Percentiles rank a stretch among this genome's conserved stretches.
phyloP scores from a whole-genome alignment of 2,888 invertebrate species.

The Lypha dubia region DNA sequence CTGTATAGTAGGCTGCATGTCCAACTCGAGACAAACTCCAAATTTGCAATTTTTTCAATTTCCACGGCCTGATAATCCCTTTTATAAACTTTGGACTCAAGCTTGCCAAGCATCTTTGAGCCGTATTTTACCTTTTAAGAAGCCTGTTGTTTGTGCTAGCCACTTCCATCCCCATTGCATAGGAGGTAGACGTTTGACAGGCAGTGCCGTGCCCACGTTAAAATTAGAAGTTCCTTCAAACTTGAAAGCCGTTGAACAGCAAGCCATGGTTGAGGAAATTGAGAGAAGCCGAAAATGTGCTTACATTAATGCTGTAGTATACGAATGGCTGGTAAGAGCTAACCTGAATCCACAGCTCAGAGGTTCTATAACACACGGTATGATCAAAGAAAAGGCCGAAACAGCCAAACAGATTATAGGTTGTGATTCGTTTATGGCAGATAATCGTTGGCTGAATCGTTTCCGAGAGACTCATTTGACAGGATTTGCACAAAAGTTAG shows the following conservation, averaged over 20 bases:
- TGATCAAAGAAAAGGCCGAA: conserved; percentile 81
- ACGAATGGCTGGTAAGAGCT: conserved; percentile 81
- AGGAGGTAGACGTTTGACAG: conserved; percentile 79
- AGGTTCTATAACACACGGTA: conserved; percentile 81
- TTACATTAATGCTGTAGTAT: conserved; percentile 81
- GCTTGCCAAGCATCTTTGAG: conserved; percentile 82
- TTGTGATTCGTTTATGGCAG: conserved; percentile 78
- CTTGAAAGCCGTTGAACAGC: conserved; percentile 79
- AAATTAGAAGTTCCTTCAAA: conserved; percentile 80
- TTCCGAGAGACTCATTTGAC: conserved; percentile 80
- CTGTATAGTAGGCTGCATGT: conserved; percentile 81
- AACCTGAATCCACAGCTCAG: conserved; percentile 80
- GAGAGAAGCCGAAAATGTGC: conserved; percentile 81
- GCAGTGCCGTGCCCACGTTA: conserved; percentile 79
- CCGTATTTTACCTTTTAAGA: conserved; percentile 81
- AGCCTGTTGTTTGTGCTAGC: conserved; percentile 81
- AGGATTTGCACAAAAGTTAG: conserved; percentile 80
- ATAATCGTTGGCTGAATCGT: conserved; percentile 81
- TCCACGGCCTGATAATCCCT: conserved; percentile 80
- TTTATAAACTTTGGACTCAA: conserved; percentile 81
- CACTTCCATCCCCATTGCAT: conserved; percentile 80
- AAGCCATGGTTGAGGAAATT: conserved; percentile 80
- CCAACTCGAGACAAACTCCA: conserved; percentile 80
- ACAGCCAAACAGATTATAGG: conserved; percentile 79
- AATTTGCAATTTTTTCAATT: conserved; percentile 82